Base-by-base conservation (phyloP, 2,113 vertebrate genomes). In the Calidris pugnax region DNA sequence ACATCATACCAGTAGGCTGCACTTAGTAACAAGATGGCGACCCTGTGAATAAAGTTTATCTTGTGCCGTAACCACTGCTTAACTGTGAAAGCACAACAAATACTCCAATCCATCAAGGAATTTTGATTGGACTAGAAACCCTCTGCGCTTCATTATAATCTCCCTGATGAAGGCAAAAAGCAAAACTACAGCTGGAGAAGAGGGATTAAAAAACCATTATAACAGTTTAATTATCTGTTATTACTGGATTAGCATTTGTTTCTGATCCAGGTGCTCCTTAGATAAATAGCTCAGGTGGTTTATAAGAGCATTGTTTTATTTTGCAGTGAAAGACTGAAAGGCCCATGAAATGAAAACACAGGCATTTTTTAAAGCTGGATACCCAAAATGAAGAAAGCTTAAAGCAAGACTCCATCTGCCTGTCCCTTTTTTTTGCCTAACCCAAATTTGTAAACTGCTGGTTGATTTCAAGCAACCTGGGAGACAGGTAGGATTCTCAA, bases 61-160 rank as follows among this genome's bases (percentile, higher is more conserved):
- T 53, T 71, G 35, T 39, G 24, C 50, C 19, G 4, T 33, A 79
- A 67, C 55, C 50, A 59, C 68, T 45, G 50, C 71, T 67, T 77
- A 75, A 83, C 64, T 14, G 18, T 55, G 81, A 86, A 89, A 90
- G 66, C 48, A 62, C 12, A 64, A 95, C 62, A 83, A 88, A 85
- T 66, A 74, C 50, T 86, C 41, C 51, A 68, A 69, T 79, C 43
- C 69, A 62, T 68, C 63, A 67, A 60, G 69, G 81, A 82, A 87
- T 86, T 93, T 50, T 94, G 89, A 97, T 50, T 91, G 87, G 87
- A 93, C 93, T 95, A 95, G 79, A 91, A 95, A 10, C 64, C 48
- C 48, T 86, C 59, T 59, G 56, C 39, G 68, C 62, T 93, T 79
- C 67, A 78, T 84, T 90, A 91, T 94, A 86, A 86, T 86, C 45